These are phyloP conservation scores for Botrylloides violaceus DNA, from an alignment of 23 tunicate species.

Conservation along the genomic window DNA sequence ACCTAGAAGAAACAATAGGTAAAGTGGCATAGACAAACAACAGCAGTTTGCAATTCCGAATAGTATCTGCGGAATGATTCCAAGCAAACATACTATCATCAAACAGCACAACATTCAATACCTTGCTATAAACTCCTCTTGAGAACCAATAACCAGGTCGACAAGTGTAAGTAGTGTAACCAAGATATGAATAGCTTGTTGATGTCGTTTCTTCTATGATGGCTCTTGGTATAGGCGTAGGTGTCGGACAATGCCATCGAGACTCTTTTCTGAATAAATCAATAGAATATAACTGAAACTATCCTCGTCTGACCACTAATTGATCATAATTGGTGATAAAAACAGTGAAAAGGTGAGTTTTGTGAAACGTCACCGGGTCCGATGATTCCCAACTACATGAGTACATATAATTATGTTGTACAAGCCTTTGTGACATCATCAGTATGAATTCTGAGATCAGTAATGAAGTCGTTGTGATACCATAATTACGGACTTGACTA, in stretches of 20 bases:
- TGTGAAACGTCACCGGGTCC: no score
- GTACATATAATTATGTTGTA: no score
- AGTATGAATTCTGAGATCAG: no score
- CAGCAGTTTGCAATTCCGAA: no score
- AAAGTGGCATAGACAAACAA: background rate
- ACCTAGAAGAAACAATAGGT: slow-evolving; percentile 15
- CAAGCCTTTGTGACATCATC: no score
- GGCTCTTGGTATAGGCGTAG: slow-evolving; percentile 30
- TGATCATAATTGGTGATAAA: no score
- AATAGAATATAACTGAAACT: no score
- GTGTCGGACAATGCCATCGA: slow-evolving; percentile 72
- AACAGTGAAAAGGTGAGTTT: no score
- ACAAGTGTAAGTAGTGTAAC: slow-evolving; percentile 40
- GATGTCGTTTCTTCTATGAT: slow-evolving; percentile 15
- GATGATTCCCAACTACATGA: no score
- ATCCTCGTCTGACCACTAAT: no score
- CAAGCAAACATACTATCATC: background rate
- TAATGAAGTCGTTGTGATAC: no score
- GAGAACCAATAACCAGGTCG: slow-evolving; percentile 73
- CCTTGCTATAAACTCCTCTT: slow-evolving; percentile 48
- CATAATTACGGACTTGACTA: no score
- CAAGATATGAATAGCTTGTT: slow-evolving; percentile 63
- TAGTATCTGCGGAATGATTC: background rate
- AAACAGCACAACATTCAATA: background rate
- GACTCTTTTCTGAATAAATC: slow-evolving; percentile 34